These are phyloP conservation scores for Hylomyscus alleni DNA, from an alignment of 2,797 vertebrate genomes.

Conservation along the genomic window DNA sequence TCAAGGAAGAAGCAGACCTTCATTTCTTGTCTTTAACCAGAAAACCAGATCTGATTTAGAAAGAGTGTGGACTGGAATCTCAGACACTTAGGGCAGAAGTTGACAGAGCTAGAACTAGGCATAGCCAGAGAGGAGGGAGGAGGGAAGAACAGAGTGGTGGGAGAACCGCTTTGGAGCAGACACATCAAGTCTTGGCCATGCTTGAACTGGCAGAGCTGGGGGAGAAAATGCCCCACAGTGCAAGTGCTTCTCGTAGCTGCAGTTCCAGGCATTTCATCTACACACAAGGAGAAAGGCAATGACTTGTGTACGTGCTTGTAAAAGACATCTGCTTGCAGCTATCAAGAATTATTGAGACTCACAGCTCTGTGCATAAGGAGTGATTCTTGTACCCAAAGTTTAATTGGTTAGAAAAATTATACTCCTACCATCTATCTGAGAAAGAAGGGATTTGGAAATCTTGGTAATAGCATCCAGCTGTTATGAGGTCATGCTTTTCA, in stretches of 20 bases:
- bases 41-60: conserved; percentile 46
- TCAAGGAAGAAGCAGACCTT: not conserved
- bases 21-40: conserved; percentile 30
- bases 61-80: not conserved
- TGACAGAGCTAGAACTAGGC: not conserved
- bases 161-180: not conserved
- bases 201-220: not conserved
- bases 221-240: not conserved
- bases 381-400: not conserved
- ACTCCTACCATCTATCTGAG: not conserved
- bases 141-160: not conserved
- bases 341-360: not conserved
- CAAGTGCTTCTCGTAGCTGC: not conserved
- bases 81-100: not conserved
- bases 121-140: not conserved
- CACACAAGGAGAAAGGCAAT: not conserved
- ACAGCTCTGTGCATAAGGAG: conserved; percentile 11
- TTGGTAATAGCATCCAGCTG: not conserved
- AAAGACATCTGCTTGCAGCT: not conserved
- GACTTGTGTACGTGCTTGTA: not conserved
- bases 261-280: not conserved
- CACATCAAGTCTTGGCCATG: not conserved
- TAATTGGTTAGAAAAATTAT: conserved; percentile 28
- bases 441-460: conserved; percentile 34
- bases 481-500: not conserved